Percentiles rank a stretch among this genome's conserved stretches.
phyloP scores from a whole-genome alignment of 1,140 invertebrate species.

The Magallana gigas region DNA sequence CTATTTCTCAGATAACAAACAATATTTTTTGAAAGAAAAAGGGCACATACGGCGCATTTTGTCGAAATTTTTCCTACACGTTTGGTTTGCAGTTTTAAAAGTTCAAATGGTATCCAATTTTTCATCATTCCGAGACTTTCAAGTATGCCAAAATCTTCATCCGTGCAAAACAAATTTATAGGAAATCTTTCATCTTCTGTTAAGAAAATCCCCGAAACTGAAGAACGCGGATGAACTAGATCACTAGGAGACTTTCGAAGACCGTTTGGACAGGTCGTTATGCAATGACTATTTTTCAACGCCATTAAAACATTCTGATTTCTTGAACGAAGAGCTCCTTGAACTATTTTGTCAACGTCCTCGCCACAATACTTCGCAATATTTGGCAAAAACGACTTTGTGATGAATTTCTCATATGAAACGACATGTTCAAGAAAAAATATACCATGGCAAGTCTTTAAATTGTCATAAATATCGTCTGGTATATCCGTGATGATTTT shows the following conservation, averaged over 20 bases:
- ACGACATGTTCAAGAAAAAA: background rate
- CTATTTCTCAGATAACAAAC: conserved; percentile 47
- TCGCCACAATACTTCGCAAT: background rate
- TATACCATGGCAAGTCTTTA: background rate
- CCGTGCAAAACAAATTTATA: conserved; percentile 28
- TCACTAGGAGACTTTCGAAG: conserved; percentile 20
- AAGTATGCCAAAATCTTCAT: conserved; percentile 28
- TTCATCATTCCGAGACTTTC: conserved; percentile 55
- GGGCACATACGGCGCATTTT: conserved; percentile 27
- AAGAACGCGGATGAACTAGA: conserved; percentile 38
- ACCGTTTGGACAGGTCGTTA: conserved; percentile 33
- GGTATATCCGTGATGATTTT: conserved; percentile 9
- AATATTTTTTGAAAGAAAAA: conserved; percentile 29
- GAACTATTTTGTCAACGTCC: background rate
- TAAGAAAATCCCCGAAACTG: background rate
- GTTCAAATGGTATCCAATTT: conserved; percentile 48
- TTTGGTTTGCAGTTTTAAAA: conserved; percentile 49
- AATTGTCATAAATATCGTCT: background rate
- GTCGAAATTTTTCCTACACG: conserved; percentile 27
- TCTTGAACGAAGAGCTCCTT: background rate
- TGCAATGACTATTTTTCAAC: conserved; percentile 7
- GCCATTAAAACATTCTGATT: background rate
- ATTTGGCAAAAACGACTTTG: conserved; percentile 36
- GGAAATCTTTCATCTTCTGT: conserved; percentile 40
- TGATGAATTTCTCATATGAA: conserved; percentile 5